Conservation (phyloP, 2,888 invertebrate species). For the Caenorhabditis sp. region DNA sequence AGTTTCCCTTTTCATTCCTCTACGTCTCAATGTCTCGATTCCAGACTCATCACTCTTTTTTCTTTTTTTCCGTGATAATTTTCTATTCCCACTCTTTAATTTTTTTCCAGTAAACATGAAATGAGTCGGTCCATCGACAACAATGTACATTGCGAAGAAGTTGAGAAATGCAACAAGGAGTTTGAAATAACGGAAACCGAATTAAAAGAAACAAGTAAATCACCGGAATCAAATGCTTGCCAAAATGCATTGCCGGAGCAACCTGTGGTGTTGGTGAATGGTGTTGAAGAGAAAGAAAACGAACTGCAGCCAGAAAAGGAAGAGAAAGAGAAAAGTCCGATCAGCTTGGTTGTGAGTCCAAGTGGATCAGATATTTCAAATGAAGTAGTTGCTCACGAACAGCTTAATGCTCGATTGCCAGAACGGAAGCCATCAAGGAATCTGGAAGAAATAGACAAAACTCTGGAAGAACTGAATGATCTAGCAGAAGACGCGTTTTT, state of each 20-base stretch:
- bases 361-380: slow-evolving; percentile 25
- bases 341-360: neutral
- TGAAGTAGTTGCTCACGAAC: neutral
- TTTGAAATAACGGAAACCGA: neutral
- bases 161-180: slow-evolving; percentile 20
- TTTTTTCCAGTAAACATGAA: slow-evolving; percentile 60
- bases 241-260: neutral
- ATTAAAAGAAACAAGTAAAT: neutral
- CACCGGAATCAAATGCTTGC: neutral
- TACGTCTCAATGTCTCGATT: neutral
- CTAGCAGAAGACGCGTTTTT: slow-evolving; percentile 49
- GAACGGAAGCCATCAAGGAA: slow-evolving; percentile 40
- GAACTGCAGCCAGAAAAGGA: neutral
- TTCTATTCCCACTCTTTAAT: slow-evolving; percentile 1
- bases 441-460: slow-evolving; percentile 55
- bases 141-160: slow-evolving; percentile 20
- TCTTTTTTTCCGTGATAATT: slow-evolving; percentile 14
- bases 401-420: neutral
- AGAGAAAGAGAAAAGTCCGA: neutral
- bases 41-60: slow-evolving; percentile 1
- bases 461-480: slow-evolving; percentile 46
- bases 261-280: slow-evolving; percentile 5
- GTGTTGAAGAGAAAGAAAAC: slow-evolving; percentile 11
- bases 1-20: slow-evolving; percentile 6
- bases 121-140: slow-evolving; percentile 56